Evolutionary conservation across 1,140 invertebrate species (phyloP).

Genomic region (Caenorhabditis inopinata): DNA sequence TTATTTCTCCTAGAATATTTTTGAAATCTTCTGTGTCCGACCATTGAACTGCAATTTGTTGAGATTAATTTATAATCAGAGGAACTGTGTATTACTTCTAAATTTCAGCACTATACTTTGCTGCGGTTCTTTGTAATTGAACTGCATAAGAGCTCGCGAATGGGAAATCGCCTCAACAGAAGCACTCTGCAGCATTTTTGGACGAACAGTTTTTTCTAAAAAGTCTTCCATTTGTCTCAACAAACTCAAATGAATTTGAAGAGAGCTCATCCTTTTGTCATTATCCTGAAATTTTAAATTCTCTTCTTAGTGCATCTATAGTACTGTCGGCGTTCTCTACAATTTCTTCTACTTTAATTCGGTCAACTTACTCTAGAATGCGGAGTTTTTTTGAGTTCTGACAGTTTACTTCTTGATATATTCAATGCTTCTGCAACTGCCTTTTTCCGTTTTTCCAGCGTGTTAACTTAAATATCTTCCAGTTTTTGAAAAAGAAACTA

Average conservation of each 20-base stretch:
- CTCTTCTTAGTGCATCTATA: too few relatives aligned
- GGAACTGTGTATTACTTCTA: not conserved
- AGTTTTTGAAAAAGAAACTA: not conserved
- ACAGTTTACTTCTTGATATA: not conserved
- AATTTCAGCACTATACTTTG: not conserved
- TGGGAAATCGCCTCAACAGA: slow-evolving; percentile 36
- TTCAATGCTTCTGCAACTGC: slow-evolving; percentile 26
- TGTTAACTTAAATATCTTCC: slow-evolving; percentile 30
- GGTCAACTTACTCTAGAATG: not conserved
- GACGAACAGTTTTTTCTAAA: not conserved
- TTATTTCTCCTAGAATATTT: slow-evolving; percentile 73
- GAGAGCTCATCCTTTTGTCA: not conserved
- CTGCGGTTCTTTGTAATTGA: slow-evolving; percentile 29
- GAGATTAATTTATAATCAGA: not conserved
- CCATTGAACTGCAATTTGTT: slow-evolving; percentile 72
- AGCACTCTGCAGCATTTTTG: slow-evolving; percentile 18
- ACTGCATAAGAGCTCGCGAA: slow-evolving; percentile 26
- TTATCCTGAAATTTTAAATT: slow-evolving; percentile 20
- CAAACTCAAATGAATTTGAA: not conserved
- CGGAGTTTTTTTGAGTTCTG: slow-evolving; percentile 21
- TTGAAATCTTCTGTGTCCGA: slow-evolving; percentile 79
- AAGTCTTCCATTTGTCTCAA: slow-evolving; percentile 13
- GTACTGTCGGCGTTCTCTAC: too few relatives aligned
- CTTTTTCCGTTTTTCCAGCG: slow-evolving; percentile 14
- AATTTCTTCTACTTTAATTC: not conserved